Conservation (phyloP, 2,113 vertebrate species). For the Aplodontia rufa region DNA sequence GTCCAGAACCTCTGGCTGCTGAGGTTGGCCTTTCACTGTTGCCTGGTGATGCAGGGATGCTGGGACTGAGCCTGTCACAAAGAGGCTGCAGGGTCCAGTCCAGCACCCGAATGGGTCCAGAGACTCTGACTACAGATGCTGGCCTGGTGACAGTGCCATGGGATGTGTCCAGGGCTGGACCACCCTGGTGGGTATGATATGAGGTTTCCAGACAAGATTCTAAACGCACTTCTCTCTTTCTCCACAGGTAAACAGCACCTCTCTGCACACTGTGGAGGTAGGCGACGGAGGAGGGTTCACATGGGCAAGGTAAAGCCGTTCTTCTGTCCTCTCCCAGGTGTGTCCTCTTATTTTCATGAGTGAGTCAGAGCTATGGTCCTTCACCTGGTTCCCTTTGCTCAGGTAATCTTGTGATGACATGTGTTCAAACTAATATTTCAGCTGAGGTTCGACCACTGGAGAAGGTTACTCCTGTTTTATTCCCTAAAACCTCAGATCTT, state of each 20-base stretch:
- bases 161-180: no score
- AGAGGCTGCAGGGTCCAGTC: no score
- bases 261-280: not conserved
- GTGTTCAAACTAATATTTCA: no score
- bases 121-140: not conserved
- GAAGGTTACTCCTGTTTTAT: no score
- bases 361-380: no score
- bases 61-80: not conserved
- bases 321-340: fast-evolving
- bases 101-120: not conserved
- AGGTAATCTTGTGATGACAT: not conserved
- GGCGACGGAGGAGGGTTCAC: not conserved
- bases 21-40: not conserved
- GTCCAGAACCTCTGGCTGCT: fast-evolving
- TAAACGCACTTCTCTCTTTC: not conserved
- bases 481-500: not conserved
- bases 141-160: not conserved
- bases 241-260: not conserved
- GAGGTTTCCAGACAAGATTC: not conserved
- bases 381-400: not conserved
- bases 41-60: no score
- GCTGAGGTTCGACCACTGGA: no score
- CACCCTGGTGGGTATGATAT: not conserved
- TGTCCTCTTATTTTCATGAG: not conserved
- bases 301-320: no score